Evolutionary conservation across 1,140 invertebrate species (phyloP).

Genomic region (Drosophila erecta): DNA sequence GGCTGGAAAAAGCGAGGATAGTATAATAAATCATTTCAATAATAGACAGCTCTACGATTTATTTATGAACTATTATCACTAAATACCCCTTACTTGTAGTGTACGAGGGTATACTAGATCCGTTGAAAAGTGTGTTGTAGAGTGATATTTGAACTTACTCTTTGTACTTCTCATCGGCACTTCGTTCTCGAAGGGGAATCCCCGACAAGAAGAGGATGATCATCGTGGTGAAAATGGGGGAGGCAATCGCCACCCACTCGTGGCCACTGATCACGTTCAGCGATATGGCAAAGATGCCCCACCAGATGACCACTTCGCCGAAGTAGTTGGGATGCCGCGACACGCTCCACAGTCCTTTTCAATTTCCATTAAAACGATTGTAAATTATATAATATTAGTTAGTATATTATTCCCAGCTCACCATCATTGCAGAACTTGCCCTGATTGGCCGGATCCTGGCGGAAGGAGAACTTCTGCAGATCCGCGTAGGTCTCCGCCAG

Average conservation of each 20-base stretch:
- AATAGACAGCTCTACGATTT: not conserved
- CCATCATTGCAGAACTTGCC: slow-evolving; percentile 96
- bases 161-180: slow-evolving; percentile 94
- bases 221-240: slow-evolving; percentile 94
- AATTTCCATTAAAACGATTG: too few species aligned
- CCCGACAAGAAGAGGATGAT: slow-evolving; percentile 96
- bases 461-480: slow-evolving; percentile 95
- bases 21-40: slow-evolving; percentile 25
- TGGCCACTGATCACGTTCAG: slow-evolving; percentile 92
- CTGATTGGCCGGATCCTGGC: slow-evolving; percentile 93
- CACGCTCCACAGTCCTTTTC: slow-evolving; percentile 92
- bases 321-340: slow-evolving; percentile 98
- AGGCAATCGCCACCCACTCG: slow-evolving; percentile 93
- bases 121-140: too few species aligned
- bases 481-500: slow-evolving; percentile 95
- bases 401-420: slow-evolving; percentile 71
- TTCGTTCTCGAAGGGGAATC: slow-evolving; percentile 93
- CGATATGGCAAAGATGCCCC: slow-evolving; percentile 96
- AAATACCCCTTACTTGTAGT: too few species aligned
- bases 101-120: too few species aligned
- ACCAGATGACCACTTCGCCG: slow-evolving; percentile 97
- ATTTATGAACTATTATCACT: not conserved
- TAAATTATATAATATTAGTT: too few species aligned
- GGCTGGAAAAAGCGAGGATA: slow-evolving; percentile 85
- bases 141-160: slow-evolving; percentile 87